Percentiles rank a stretch among this genome's conserved stretches.
Evolutionary conservation across 2,888 invertebrate species (phyloP).

Genomic region (Lycophotia porphyrea): DNA sequence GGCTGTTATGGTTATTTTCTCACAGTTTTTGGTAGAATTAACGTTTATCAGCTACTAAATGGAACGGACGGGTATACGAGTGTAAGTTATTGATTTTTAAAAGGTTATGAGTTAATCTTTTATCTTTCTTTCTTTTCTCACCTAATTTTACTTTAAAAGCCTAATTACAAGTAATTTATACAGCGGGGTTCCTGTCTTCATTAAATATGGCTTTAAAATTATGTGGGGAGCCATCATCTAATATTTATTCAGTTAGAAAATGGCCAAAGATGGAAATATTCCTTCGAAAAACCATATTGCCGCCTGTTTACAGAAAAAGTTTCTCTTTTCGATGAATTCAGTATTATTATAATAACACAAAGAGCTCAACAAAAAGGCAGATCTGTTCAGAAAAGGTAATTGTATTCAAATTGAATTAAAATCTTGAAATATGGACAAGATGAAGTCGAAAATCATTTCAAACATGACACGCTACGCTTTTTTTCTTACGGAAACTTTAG

Average conservation of each 20-base stretch:
- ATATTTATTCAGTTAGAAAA: neutral
- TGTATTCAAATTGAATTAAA: neutral
- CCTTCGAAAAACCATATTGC: neutral
- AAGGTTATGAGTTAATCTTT: neutral
- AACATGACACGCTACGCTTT: neutral
- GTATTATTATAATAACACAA: neutral
- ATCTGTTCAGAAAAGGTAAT: neutral
- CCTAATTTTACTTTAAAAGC: neutral
- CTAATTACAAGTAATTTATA: neutral
- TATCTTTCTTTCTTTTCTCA: neutral
- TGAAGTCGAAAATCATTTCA: neutral
- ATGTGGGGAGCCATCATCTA: neutral
- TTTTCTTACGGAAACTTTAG: neutral
- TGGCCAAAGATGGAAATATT: no score
- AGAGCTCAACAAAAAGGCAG: neutral
- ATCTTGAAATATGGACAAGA: neutral
- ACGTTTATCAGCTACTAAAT: conserved; percentile 32
- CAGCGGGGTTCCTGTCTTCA: neutral
- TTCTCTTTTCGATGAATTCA: neutral
- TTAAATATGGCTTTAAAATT: neutral
- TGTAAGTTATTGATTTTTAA: conserved; percentile 12
- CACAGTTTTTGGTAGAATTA: conserved; percentile 37
- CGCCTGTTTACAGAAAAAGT: neutral
- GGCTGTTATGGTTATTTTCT: conserved; percentile 40
- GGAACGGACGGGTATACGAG: conserved; percentile 2